A percentile compares a stretch with the other conserved stretches of the same genome.
These are phyloP conservation scores for Heliconius aoede DNA, from an alignment of 2,888 invertebrate species.

Conservation along the genomic window DNA sequence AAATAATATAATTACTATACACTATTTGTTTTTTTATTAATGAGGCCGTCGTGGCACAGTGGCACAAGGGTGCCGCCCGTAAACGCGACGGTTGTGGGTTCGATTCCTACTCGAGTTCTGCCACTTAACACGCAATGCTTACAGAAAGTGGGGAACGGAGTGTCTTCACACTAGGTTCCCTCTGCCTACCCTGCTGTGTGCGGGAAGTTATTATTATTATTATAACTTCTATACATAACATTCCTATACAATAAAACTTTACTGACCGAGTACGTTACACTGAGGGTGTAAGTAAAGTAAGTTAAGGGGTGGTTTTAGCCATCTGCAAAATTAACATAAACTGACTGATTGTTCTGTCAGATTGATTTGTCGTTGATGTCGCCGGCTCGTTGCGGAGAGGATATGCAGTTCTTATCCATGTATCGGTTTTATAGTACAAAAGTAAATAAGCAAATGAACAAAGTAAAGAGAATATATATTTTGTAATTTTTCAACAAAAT, in stretches of 20 bases:
- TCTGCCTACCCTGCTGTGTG: too few species aligned
- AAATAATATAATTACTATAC: background rate
- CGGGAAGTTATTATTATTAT: too few species aligned
- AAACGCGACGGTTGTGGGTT: too few species aligned
- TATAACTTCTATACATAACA: too few species aligned
- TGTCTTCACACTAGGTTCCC: too few species aligned
- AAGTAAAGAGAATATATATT: background rate
- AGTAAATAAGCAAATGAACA: background rate
- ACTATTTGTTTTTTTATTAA: too few species aligned
- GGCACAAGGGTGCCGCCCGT: background rate
- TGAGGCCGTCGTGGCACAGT: background rate
- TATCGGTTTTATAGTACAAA: background rate
- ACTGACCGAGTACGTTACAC: background rate
- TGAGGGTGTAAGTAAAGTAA: conserved; percentile 23
- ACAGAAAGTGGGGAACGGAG: too few species aligned
- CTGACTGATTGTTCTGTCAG: conserved; percentile 71
- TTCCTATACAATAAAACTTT: background rate
- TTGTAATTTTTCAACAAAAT: too few species aligned
- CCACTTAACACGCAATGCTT: too few species aligned
- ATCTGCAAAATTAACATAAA: conserved; percentile 71
- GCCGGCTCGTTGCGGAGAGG: background rate
- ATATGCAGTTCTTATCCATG: background rate
- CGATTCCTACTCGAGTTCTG: too few species aligned
- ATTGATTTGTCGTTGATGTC: conserved; percentile 23
- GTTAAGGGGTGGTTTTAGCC: conserved; percentile 24